These are phyloP conservation scores for Cepaea nemoralis DNA, from an alignment of 1,140 invertebrate genomes.

Conservation along the genomic window DNA sequence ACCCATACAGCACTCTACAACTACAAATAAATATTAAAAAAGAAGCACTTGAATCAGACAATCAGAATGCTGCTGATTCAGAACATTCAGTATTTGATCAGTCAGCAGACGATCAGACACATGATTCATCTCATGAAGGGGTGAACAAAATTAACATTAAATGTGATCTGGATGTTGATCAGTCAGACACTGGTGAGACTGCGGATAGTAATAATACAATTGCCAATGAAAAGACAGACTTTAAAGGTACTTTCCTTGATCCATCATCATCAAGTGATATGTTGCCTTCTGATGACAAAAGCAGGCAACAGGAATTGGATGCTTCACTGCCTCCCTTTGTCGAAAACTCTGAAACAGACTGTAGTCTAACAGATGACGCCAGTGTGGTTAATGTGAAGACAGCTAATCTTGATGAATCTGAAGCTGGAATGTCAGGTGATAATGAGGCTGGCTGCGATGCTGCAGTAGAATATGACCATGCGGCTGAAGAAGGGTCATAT, in stretches of 20 bases:
- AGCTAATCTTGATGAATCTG: background rate
- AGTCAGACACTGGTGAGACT: background rate
- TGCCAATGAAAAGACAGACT: slow-evolving; percentile 11
- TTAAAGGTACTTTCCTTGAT: slow-evolving; percentile 37
- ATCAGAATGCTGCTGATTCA: background rate
- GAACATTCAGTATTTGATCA: slow-evolving; percentile 4
- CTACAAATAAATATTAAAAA: slow-evolving; percentile 31
- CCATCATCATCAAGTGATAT: background rate
- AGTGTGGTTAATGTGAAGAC: background rate
- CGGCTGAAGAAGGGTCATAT: slow-evolving; percentile 19
- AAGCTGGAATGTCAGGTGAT: background rate
- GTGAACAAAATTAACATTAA: slow-evolving; percentile 24
- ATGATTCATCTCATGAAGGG: background rate
- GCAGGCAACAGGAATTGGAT: background rate
- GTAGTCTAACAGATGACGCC: background rate
- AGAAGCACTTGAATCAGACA: slow-evolving; percentile 31
- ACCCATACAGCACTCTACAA: background rate
- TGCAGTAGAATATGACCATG: slow-evolving; percentile 19
- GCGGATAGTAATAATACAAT: background rate
- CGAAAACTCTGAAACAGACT: background rate
- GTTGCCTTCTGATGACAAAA: background rate
- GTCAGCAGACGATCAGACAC: slow-evolving; percentile 15
- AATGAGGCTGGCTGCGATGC: background rate
- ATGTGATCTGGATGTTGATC: slow-evolving; percentile 26
- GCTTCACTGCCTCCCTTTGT: background rate